Percentiles rank a stretch among this genome's conserved stretches.
phyloP scores from a whole-genome alignment of 2,797 vertebrate species.

The Taenioides sp. region DNA sequence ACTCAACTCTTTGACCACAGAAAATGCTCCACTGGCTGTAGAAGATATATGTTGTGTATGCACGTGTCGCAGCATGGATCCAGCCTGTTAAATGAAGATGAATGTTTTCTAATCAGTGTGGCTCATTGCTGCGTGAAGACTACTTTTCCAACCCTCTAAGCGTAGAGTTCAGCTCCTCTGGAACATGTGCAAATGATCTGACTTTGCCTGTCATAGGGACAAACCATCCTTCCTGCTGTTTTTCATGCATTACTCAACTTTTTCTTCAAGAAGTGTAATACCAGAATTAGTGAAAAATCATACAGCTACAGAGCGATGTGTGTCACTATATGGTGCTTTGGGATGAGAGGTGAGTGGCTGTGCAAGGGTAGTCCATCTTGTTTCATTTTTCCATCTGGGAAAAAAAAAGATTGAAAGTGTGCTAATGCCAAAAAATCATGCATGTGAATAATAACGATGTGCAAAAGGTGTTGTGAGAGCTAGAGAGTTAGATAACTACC shows the following conservation, averaged over 20 bases:
- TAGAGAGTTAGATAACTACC: too few species aligned
- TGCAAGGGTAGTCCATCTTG: too few species aligned
- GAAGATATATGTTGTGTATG: conserved; percentile 11
- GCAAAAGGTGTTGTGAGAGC: too few species aligned
- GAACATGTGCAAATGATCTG: conserved; percentile 30
- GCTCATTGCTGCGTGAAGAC: conserved; percentile 58
- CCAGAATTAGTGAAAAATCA: too few species aligned
- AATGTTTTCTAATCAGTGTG: conserved; percentile 63
- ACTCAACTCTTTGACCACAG: conserved; percentile 5
- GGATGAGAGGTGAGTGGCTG: too few species aligned
- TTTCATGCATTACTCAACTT: not conserved
- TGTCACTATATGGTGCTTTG: too few species aligned
- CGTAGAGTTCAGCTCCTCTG: conserved; percentile 37
- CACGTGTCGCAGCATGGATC: conserved; percentile 34
- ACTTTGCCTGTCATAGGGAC: conserved; percentile 14
- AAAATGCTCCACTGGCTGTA: not conserved
- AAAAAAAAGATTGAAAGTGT: too few species aligned
- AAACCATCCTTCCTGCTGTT: conserved; percentile 9
- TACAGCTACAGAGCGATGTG: too few species aligned
- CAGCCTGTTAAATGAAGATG: conserved; percentile 70
- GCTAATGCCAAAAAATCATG: too few species aligned
- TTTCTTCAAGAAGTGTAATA: too few species aligned
- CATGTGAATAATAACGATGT: too few species aligned
- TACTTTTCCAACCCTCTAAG: conserved; percentile 50
- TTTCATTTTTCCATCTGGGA: too few species aligned